Evolutionary conservation across 2,888 invertebrate species (phyloP), one percentile per base, ranked within the genome.

Genomic region (Volucella bombylans): DNA sequence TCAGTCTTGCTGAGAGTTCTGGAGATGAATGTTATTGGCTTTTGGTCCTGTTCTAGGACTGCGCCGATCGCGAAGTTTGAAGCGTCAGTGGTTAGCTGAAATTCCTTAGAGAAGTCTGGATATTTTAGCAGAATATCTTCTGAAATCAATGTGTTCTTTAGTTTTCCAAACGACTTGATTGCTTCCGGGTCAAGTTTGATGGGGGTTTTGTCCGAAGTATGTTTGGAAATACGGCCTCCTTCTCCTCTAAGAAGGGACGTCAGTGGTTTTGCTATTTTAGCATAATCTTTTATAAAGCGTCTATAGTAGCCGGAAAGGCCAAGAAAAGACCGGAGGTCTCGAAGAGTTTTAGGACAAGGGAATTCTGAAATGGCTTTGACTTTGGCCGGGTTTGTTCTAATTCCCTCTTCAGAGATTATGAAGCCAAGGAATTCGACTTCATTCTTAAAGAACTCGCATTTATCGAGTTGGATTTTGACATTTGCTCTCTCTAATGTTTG

Each of bases 31-130:
- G 50, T 64, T 31, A 81, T 74, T 1, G 68, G 69, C 18, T 82
- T 57, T 73, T 87, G 81, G 23, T 71, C 87, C 83, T 89, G 89
- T 9, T 85, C 85, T 31, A 89, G 55, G 4, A 89, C 87, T 2
- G 81, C 87, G 0, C 89, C 89, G 1, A 89, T 55, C 0, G 89
- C 89, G 15, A 45, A 86, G 41, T 88, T 81, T 10, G 87, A 86
- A 0, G 89, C 89, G 67, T 90, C 89, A 2, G 89, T 89, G 1
- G 88, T 88, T 39, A 85, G 41, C 8, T 85, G 47, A 10, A 77
- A 79, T 41, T 59, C 43, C 49, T 61, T 57, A 18, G 38, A 52
- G 15, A 82, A 77, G 41, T 72, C 49, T 11, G 82, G 72, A 54
- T 67, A 65, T 9, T 41, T 43, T 14, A 77, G 57, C 11, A 62